Conservation (phyloP, 2,888 invertebrate species). For the Oegoconia quadripuncta region DNA sequence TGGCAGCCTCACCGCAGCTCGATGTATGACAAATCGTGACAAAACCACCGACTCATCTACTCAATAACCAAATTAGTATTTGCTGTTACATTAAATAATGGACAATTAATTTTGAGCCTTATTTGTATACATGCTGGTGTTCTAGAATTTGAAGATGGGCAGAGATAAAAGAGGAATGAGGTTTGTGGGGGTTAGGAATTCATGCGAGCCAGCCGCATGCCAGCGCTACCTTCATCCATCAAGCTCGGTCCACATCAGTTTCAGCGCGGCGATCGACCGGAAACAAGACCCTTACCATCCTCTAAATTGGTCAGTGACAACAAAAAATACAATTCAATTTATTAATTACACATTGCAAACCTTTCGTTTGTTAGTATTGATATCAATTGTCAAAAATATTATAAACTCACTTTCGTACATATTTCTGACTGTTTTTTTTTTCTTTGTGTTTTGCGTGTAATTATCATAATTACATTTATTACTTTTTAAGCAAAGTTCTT, state of each 20-base stretch:
- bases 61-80: conserved; percentile 23
- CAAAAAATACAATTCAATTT: conserved; percentile 8
- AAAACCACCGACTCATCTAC: conserved; percentile 72
- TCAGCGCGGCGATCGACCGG: conserved; percentile 68
- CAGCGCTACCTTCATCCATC: conserved; percentile 71
- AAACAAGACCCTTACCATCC: conserved; percentile 55
- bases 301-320: conserved; percentile 45
- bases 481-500: no score
- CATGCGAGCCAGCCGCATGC: conserved; percentile 61
- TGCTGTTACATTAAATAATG: conserved; percentile 14
- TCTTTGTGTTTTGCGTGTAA: no score
- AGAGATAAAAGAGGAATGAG: conserved; percentile 14
- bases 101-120: conserved; percentile 31
- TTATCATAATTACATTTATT: no score
- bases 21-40: conserved; percentile 77
- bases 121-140: conserved; percentile 26
- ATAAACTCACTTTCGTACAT: no score
- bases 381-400: no score
- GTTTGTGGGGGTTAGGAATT: conserved; percentile 51
- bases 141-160: conserved; percentile 1
- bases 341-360: no score
- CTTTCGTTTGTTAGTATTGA: no score
- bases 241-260: conserved; percentile 71
- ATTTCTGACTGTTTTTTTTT: no score
- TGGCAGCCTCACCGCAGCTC: conserved; percentile 63